These are phyloP conservation scores for Todus mexicanus DNA, from an alignment of 2,797 vertebrate genomes.

Conservation along the genomic window DNA sequence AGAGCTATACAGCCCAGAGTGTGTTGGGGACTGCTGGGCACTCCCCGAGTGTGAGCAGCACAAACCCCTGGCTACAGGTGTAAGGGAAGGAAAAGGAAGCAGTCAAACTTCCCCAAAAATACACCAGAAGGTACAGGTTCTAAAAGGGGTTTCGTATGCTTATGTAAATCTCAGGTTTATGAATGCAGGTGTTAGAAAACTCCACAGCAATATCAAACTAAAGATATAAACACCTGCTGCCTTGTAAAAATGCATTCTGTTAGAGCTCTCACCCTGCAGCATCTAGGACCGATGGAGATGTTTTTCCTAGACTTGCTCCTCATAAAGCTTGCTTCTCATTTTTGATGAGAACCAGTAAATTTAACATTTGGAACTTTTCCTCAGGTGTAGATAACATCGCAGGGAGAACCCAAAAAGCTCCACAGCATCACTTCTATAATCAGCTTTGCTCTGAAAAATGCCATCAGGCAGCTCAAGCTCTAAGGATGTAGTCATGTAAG, in stretches of 20 bases:
- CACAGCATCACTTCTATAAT: rapidly evolving
- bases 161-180: neutral
- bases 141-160: neutral
- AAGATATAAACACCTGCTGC: neutral
- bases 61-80: neutral
- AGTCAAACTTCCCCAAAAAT: neutral
- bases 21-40: rapidly evolving
- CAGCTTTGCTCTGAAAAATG: neutral
- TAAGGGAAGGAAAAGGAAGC: neutral
- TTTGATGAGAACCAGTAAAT: neutral
- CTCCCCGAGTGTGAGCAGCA: neutral
- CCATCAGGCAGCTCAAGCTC: neutral
- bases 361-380: neutral
- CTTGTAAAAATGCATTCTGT: neutral
- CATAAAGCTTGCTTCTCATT: neutral
- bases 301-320: neutral
- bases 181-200: neutral
- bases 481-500: rapidly evolving
- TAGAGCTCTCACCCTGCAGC: neutral
- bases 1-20: rapidly evolving
- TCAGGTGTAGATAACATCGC: neutral
- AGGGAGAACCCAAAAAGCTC: neutral
- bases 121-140: neutral
- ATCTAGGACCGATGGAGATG: neutral
- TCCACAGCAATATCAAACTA: neutral